A percentile compares a stretch with the other conserved stretches of the same genome.
Conservation (phyloP, 2,888 invertebrate species). For the Cetonia aurata region DNA sequence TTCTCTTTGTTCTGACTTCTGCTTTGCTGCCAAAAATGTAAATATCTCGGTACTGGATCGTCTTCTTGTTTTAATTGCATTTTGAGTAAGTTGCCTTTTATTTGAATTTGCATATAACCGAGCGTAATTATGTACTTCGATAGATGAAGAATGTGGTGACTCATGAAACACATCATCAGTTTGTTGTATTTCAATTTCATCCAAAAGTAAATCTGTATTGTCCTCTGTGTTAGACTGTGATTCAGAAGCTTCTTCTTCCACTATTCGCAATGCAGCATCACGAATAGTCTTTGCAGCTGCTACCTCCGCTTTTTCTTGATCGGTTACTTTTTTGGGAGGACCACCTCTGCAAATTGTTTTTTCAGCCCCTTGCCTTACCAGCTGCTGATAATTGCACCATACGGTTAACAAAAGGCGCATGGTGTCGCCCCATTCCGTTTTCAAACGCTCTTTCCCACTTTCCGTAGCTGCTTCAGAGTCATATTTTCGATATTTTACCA, state of each 20-base stretch:
- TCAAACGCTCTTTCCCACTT: slow-evolving; percentile 31
- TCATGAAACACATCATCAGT: background rate
- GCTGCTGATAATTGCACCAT: slow-evolving; percentile 34
- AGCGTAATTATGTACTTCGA: slow-evolving; percentile 2
- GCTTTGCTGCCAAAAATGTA: slow-evolving; percentile 29
- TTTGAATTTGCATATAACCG: background rate
- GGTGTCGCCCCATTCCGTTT: slow-evolving; percentile 18
- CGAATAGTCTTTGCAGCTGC: slow-evolving; percentile 29
- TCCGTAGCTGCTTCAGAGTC: slow-evolving; percentile 38
- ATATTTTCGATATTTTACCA: slow-evolving; percentile 34
- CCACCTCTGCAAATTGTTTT: slow-evolving; percentile 2
- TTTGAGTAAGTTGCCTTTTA: slow-evolving; percentile 13
- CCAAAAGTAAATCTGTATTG: slow-evolving; percentile 2
- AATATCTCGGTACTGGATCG: slow-evolving; percentile 25
- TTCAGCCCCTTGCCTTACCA: slow-evolving; percentile 8
- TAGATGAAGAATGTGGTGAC: slow-evolving; percentile 1
- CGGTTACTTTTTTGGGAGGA: slow-evolving; percentile 24
- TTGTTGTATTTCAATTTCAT: slow-evolving; percentile 2
- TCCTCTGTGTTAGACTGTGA: slow-evolving; percentile 1
- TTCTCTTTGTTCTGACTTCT: slow-evolving; percentile 24
- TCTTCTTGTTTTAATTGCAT: slow-evolving; percentile 28
- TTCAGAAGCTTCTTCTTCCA: background rate
- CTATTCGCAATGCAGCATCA: slow-evolving; percentile 27
- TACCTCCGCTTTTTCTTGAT: slow-evolving; percentile 14
- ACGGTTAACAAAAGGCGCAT: slow-evolving; percentile 30